Conservation (phyloP, 2,888 invertebrate genomes). For the Erannis defoliaria region DNA sequence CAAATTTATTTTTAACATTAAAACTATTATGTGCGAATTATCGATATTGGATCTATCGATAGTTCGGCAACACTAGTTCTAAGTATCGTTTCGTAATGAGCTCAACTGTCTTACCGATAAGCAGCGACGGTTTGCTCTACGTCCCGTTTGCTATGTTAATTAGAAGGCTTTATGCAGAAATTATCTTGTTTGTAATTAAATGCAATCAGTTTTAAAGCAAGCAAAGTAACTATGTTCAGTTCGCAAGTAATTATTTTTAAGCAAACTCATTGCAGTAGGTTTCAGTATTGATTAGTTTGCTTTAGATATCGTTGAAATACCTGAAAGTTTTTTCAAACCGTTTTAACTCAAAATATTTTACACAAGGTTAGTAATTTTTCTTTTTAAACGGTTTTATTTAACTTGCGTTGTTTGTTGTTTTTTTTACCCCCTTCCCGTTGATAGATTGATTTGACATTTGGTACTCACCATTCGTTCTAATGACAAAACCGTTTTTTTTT, state of each 20-base stretch:
- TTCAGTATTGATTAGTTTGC: slow-evolving; percentile 3
- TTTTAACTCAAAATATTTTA: too few species aligned
- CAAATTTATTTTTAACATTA: too few species aligned
- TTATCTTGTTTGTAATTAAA: slow-evolving; percentile 36
- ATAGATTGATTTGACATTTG: too few species aligned
- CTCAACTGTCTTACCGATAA: slow-evolving; percentile 41
- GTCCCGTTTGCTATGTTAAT: slow-evolving; percentile 42
- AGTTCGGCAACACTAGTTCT: background rate
- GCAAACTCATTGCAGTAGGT: slow-evolving; percentile 16
- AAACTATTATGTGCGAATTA: background rate
- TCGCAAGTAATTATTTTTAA: slow-evolving; percentile 20
- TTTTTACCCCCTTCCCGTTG: too few species aligned
- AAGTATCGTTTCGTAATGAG: slow-evolving; percentile 40
- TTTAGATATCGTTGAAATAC: too few species aligned
- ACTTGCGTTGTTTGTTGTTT: too few species aligned
- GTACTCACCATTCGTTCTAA: too few species aligned
- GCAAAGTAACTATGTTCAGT: too few species aligned
- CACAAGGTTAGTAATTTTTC: too few species aligned
- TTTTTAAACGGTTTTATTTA: too few species aligned
- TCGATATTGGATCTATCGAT: background rate
- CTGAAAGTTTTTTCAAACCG: too few species aligned
- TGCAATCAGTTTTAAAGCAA: slow-evolving; percentile 32
- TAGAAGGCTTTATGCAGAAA: slow-evolving; percentile 38
- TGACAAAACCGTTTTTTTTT: too few species aligned
- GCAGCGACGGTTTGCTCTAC: slow-evolving; percentile 38